Conservation (phyloP, 2,797 vertebrate species). For the Acipenser ruthenus region DNA sequence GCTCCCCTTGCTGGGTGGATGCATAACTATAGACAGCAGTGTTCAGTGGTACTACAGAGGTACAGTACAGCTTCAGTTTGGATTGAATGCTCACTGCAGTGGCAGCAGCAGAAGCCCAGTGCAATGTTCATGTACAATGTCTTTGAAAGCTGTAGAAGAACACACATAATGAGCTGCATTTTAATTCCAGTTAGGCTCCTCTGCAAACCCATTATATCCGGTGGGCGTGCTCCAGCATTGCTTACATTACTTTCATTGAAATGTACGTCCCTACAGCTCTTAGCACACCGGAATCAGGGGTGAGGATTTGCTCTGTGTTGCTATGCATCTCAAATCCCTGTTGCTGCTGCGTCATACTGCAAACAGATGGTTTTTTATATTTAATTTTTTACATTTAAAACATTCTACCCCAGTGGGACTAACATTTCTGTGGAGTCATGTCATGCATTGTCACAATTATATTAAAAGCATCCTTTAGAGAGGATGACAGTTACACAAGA, state of each 20-base stretch:
- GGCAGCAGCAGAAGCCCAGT: slow-evolving; percentile 5
- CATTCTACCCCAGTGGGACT: slow-evolving; percentile 43
- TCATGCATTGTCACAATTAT: slow-evolving; percentile 44
- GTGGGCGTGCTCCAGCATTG: background rate
- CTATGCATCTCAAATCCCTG: no score
- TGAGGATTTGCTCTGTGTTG: no score
- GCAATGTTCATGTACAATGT: background rate
- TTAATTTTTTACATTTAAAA: slow-evolving; percentile 52
- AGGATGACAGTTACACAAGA: slow-evolving; percentile 35
- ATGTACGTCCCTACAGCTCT: no score
- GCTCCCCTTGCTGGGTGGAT: no score
- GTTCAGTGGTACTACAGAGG: no score
- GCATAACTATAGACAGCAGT: no score
- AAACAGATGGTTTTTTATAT: slow-evolving; percentile 43
- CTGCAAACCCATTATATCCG: background rate
- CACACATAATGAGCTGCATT: slow-evolving; percentile 7
- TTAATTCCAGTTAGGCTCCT: slow-evolving; percentile 6
- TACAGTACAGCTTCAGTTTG: background rate
- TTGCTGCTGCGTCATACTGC: background rate
- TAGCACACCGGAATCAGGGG: no score
- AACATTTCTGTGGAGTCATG: slow-evolving; percentile 40
- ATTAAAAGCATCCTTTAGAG: slow-evolving; percentile 37
- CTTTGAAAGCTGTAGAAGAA: slow-evolving; percentile 2
- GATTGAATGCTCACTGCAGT: slow-evolving; percentile 17
- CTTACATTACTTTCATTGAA: background rate